These are phyloP conservation scores for Galbula dea DNA, from an alignment of 2,113 vertebrate genomes.

Conservation along the genomic window DNA sequence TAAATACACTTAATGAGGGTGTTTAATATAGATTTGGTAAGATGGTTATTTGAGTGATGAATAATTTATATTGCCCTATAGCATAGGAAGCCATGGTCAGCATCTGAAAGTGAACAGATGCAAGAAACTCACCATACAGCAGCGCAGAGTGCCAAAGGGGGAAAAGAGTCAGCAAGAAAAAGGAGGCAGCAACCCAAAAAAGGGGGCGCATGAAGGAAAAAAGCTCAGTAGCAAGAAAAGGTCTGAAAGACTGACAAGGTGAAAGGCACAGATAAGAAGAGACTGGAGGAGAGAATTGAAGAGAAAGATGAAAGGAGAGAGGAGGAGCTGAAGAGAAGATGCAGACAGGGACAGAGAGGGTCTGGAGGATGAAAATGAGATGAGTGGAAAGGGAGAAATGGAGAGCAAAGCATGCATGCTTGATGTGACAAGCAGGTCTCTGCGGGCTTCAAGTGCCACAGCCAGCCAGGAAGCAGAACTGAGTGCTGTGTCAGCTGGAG, in stretches of 20 bases:
- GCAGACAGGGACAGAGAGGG: neutral
- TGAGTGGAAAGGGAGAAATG: accelerated
- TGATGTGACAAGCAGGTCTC: neutral
- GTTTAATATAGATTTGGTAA: conserved; percentile 34
- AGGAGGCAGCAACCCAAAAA: neutral
- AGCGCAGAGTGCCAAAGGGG: neutral
- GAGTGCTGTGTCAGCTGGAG: neutral
- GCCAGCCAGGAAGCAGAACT: neutral
- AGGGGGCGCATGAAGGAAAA: neutral
- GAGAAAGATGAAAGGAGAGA: neutral
- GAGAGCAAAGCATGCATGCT: neutral
- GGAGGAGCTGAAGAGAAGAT: neutral
- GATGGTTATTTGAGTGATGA: neutral
- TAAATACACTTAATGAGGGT: conserved; percentile 36
- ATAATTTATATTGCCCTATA: conserved; percentile 55
- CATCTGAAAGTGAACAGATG: neutral
- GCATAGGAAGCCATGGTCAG: neutral
- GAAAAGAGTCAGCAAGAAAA: neutral
- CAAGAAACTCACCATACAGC: neutral
- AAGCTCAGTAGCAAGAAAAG: neutral
- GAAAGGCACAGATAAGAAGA: neutral
- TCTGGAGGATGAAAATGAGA: neutral
- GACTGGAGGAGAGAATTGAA: neutral
- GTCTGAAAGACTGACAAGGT: accelerated
- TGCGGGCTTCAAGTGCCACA: neutral